Conservation (phyloP, 2,888 invertebrate species). For the Syritta pipiens region DNA sequence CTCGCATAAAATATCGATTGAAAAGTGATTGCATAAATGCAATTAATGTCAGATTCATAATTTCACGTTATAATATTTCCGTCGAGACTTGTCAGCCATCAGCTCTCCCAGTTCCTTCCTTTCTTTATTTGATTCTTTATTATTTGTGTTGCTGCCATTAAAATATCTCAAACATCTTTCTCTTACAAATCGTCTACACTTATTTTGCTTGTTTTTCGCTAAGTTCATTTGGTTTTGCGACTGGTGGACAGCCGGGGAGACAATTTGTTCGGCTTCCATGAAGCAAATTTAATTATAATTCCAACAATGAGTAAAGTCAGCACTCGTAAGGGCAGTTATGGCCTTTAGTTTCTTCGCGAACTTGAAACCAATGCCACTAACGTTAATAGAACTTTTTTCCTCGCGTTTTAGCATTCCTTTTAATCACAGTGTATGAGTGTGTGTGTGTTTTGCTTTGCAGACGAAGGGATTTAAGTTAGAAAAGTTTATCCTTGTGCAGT, state of each 20-base stretch:
- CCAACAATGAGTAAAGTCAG: conserved; percentile 52
- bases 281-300: conserved; percentile 66
- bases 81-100: not conserved
- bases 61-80: not conserved
- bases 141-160: not conserved
- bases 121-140: not conserved
- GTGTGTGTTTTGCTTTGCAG: not conserved
- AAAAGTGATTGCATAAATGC: conserved; percentile 18
- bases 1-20: conserved; percentile 15
- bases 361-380: conserved; percentile 66
- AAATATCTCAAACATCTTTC: not conserved
- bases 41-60: conserved; percentile 34
- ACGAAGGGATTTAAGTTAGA: too few species aligned
- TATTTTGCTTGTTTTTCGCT: not conserved
- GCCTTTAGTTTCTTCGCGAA: conserved; percentile 66
- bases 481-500: too few species aligned
- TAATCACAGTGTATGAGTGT: not conserved
- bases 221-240: conserved; percentile 12
- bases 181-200: not conserved
- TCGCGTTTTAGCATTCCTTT: not conserved
- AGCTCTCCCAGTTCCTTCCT: not conserved
- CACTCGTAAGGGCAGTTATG: conserved; percentile 42
- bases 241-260: conserved; percentile 5
- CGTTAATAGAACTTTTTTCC: conserved; percentile 10
- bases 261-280: conserved; percentile 63